These are phyloP conservation scores for Thamnaconus septentrionalis DNA, from an alignment of 2,113 vertebrate genomes.

Conservation along the genomic window DNA sequence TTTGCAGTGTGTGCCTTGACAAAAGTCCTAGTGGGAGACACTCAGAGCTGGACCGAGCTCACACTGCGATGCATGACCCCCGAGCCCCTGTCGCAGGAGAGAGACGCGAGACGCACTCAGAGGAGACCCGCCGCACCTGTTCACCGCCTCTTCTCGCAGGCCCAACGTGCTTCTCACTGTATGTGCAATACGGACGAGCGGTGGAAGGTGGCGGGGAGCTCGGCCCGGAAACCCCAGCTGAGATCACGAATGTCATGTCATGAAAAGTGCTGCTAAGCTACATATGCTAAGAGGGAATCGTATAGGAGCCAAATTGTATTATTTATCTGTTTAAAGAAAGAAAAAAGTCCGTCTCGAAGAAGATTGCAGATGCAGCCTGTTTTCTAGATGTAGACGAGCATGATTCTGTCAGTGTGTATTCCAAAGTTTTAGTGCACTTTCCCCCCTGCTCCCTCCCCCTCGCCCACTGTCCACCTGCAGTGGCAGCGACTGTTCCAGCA, in stretches of 20 bases:
- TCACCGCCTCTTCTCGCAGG: too few species aligned
- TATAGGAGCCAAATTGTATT: slow-evolving; percentile 70
- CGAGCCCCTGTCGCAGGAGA: too few species aligned
- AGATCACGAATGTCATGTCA: slow-evolving; percentile 53
- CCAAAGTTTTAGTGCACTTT: slow-evolving; percentile 7
- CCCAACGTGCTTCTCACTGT: slow-evolving; percentile 12
- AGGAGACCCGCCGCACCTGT: too few species aligned
- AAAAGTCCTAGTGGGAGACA: slow-evolving; percentile 32
- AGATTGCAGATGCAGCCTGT: slow-evolving; percentile 37
- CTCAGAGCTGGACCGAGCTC: slow-evolving; percentile 43
- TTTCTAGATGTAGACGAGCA: slow-evolving; percentile 55
- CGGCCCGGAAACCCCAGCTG: slow-evolving; percentile 25
- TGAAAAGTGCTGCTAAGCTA: slow-evolving; percentile 72
- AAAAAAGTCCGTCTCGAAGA: slow-evolving; percentile 40
- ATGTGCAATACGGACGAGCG: slow-evolving; percentile 66
- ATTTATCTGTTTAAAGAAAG: slow-evolving; percentile 47
- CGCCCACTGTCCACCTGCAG: too few species aligned
- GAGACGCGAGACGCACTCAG: too few species aligned
- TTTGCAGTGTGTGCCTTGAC: slow-evolving; percentile 54
- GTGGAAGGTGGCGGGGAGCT: slow-evolving; percentile 33
- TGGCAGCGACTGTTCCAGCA: too few species aligned
- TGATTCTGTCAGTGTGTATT: slow-evolving; percentile 60
- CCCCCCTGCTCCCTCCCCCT: too few species aligned
- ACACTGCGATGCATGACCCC: slow-evolving; percentile 53
- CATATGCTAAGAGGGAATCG: slow-evolving; percentile 58